Base-by-base conservation (phyloP, 2,888 invertebrate species). In the Mechanitis messenoides region DNA sequence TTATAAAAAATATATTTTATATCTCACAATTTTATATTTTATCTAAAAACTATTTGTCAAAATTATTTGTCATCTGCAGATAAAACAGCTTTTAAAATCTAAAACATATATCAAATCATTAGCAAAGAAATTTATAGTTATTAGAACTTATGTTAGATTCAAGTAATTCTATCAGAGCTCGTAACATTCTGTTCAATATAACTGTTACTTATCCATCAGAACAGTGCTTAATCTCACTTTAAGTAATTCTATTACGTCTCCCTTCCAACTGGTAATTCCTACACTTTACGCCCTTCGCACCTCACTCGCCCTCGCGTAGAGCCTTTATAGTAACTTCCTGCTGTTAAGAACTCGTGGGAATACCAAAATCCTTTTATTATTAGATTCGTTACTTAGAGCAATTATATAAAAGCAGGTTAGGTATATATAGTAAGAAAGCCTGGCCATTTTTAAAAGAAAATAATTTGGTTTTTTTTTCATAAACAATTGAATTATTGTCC, bases 211-310 rank as follows among this genome's bases (percentile, higher is more conserved):
- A 50, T 50, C 31, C 31, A 50, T 50, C 11, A 31, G 50, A 11
- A 50, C 31, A 50, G 50, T 31, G 31, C 50, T 50, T 50, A 31
- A 50, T 50, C 28, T 31, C 50, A 50, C 50, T n/a, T 7, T n/a
- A 7, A 11, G 31, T 50, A 50, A 50, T 50, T 50, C 50, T 28
- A 50, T 50, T 50, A 50, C 31, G 7, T 28, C 31, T 50, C 31
- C 9, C 50, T 31, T 50, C 31, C 9, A 9, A 31, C 7, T 31
- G 31, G 31, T 50, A 50, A 50, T 31, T 50, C 50, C 50, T 50
- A 9, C 31, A 50, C 50, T 50, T 31, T 42, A 42, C 42, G 31
- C 50, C 28, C 9, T 50, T 50, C 31, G 50, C 9, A 50, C 50
- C 31, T 28, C 11, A 31, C 50, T 50, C 31, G 42, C 9, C 42